Conservation (phyloP, 2,113 vertebrate species). For the Prochilodus magdalenae region DNA sequence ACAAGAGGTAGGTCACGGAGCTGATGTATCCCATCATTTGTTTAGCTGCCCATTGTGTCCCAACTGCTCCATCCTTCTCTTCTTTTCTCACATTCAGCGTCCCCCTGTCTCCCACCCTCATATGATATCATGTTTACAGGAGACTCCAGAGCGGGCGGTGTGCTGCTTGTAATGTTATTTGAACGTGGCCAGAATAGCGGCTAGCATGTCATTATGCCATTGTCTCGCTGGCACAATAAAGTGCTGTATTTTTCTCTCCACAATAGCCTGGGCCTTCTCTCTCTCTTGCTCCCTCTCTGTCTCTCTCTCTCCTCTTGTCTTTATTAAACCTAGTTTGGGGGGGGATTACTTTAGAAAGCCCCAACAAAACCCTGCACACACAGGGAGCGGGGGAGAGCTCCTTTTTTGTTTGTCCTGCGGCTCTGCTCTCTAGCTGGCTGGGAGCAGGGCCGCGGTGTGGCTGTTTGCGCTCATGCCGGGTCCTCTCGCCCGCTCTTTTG, state of each 20-base stretch:
- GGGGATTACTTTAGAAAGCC: conserved; percentile 72
- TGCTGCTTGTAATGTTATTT: conserved; percentile 78
- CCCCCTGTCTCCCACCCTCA: conserved; percentile 56
- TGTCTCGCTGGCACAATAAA: conserved; percentile 84
- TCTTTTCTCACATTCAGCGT: conserved; percentile 41
- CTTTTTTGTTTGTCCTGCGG: conserved; percentile 48
- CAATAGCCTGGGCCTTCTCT: conserved; percentile 77
- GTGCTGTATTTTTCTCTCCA: conserved; percentile 78
- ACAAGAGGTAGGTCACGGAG: conserved; percentile 82
- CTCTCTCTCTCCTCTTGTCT: conserved; percentile 43
- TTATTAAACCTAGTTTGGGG: conserved; percentile 61
- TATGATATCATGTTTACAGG: conserved; percentile 76
- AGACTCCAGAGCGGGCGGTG: conserved; percentile 71
- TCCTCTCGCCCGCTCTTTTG: conserved; percentile 62
- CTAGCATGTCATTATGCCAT: conserved; percentile 83
- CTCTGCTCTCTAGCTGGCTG: conserved; percentile 35
- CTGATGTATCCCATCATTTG: conserved; percentile 43
- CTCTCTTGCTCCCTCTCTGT: conserved; percentile 26
- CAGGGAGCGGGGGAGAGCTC: conserved; percentile 44
- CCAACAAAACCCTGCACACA: conserved; percentile 68
- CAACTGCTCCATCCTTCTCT: background rate
- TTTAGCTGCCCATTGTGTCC: conserved; percentile 12
- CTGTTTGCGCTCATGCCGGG: conserved; percentile 58
- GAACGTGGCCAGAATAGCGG: conserved; percentile 79
- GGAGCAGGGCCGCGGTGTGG: conserved; percentile 41